A percentile compares a stretch with the other conserved stretches of the same genome.
phyloP scores from a whole-genome alignment of 2,888 invertebrate species.

The Empis stercorea region DNA sequence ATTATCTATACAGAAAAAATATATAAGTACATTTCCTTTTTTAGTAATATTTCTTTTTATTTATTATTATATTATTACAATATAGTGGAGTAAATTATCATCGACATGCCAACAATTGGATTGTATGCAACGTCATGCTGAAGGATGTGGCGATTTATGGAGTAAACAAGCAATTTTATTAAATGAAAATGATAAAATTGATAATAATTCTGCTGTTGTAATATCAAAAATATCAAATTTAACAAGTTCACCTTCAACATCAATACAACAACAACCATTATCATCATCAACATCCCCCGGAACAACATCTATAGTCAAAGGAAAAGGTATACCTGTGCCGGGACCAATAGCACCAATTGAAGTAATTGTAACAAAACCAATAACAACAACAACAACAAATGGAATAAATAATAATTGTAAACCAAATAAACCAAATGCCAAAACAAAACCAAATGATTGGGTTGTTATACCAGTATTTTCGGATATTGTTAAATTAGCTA shows the following conservation, averaged over 20 bases:
- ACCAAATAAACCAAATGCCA: conserved; percentile 7
- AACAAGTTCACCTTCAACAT: conserved; percentile 12
- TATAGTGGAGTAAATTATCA: conserved; percentile 34
- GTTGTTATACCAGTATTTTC: conserved; percentile 38
- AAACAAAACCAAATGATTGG: conserved; percentile 34
- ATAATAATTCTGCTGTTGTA: conserved; percentile 8
- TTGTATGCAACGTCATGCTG: conserved; percentile 35
- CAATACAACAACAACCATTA: conserved; percentile 8
- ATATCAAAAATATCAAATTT: conserved; percentile 13
- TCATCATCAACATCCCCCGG: conserved; percentile 10
- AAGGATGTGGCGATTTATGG: conserved; percentile 36
- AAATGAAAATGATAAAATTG: conserved; percentile 27
- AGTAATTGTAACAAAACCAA: conserved; percentile 4
- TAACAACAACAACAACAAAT: conserved; percentile 11
- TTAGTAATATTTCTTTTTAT: conserved; percentile 11
- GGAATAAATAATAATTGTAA: conserved; percentile 8
- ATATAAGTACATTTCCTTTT: not conserved
- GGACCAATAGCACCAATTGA: conserved; percentile 6
- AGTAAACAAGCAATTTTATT: conserved; percentile 33
- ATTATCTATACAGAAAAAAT: too few relatives aligned
- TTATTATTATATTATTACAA: not conserved
- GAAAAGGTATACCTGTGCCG: too few relatives aligned
- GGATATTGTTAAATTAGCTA: conserved; percentile 37
- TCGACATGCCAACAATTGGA: conserved; percentile 17
- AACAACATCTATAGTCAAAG: conserved; percentile 1